Conservation (phyloP, 2,888 invertebrate genomes). For the Ophraella communa region DNA sequence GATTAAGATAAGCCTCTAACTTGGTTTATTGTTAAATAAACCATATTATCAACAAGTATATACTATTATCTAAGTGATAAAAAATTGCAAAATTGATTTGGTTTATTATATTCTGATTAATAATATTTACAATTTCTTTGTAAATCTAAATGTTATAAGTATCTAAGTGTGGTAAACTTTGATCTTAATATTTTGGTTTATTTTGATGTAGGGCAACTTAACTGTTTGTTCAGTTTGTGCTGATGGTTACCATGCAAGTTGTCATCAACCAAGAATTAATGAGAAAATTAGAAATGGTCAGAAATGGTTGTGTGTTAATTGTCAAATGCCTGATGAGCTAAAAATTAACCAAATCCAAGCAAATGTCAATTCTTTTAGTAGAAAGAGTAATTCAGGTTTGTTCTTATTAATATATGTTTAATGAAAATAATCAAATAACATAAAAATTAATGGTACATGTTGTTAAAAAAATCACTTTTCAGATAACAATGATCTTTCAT, state of each 20-base stretch:
- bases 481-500: constrained; percentile 31
- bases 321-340: constrained; percentile 60
- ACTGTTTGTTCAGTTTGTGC: constrained; percentile 76
- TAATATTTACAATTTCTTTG: too few relatives aligned
- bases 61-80: too few relatives aligned
- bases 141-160: not conserved
- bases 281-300: constrained; percentile 66
- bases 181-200: not conserved
- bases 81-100: too few relatives aligned
- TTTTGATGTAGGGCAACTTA: constrained; percentile 48
- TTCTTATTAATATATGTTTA: too few relatives aligned
- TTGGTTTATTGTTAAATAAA: too few relatives aligned
- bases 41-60: too few relatives aligned
- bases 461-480: constrained; percentile 2
- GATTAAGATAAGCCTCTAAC: too few relatives aligned
- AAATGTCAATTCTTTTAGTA: constrained; percentile 48
- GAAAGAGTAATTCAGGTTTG: constrained; percentile 40
- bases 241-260: constrained; percentile 82
- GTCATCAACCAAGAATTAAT: constrained; percentile 75
- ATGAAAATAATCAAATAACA: not conserved
- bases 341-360: constrained; percentile 56
- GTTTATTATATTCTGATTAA: too few relatives aligned
- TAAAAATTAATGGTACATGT: not conserved
- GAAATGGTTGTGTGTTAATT: constrained; percentile 78
- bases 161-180: not conserved